A percentile compares a stretch with the other conserved stretches of the same genome.
Evolutionary conservation across 2,888 invertebrate genomes (phyloP).

Genomic region (Rhagonycha lutea): DNA sequence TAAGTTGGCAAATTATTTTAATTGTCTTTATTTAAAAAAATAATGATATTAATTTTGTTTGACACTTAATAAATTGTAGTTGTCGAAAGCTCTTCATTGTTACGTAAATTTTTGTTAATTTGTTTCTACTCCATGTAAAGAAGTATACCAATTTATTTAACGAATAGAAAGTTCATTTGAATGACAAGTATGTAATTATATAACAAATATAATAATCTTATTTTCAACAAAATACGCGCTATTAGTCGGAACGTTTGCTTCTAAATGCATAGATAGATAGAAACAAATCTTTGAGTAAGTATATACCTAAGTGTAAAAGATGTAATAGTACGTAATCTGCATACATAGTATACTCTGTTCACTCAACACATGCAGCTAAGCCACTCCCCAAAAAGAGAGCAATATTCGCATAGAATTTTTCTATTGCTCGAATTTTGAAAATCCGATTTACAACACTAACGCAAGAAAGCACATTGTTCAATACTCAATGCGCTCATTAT

Average conservation of each 20-base stretch:
- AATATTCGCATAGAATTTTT: no score
- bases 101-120: conserved; percentile 12
- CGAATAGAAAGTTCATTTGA: conserved; percentile 7
- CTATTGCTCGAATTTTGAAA: no score
- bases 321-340: no score
- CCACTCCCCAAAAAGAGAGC: no score
- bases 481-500: no score
- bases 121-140: conserved; percentile 11
- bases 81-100: conserved; percentile 9
- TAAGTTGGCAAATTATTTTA: background rate
- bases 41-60: background rate
- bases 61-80: conserved; percentile 14
- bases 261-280: no score
- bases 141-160: conserved; percentile 8
- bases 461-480: no score
- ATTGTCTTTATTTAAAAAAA: background rate
- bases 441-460: no score
- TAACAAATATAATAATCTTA: background rate
- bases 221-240: background rate
- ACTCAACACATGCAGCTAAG: no score
- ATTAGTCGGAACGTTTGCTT: background rate
- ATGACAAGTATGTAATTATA: conserved; percentile 8
- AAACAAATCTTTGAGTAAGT: no score
- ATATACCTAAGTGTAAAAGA: no score
- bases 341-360: no score